Base-by-base conservation (phyloP, 2,888 invertebrate genomes). In the Elysia crispata region DNA sequence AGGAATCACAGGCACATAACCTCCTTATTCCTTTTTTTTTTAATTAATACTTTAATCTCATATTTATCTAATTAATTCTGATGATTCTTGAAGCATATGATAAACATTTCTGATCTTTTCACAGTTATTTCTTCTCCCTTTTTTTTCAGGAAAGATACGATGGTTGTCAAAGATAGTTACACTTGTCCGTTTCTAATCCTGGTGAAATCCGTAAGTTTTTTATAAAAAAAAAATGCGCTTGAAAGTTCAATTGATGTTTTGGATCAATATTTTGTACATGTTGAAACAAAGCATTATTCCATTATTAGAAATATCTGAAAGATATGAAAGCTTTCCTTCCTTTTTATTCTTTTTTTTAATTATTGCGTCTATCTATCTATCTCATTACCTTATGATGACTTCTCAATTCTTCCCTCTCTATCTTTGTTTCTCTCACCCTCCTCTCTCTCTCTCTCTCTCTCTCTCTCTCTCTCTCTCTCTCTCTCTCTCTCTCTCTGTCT, bases 141-240 rank as follows among this genome's bases (percentile, higher is more conserved):
- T 54, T 57, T 31, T 83, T 85, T 33, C 81, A 89, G 89, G 60
- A 85, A 86, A 79, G 86, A 84, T 15, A 84, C 85, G 60, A 82
- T 87, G 30, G 83, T 88, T 1, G 85, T 87, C 13, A 83, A 81
- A 66, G 84, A 88, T 83, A 86, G 86, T 30, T 80, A 82, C 54
- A 77, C 84, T 15, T 86, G 84, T 49, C 85, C 86, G 77, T 87
- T 86, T 69, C 83, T 89, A 11, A 85, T 89, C 11, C 81, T 87
- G 18, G 85, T 89, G 0, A 87, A 86, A 76, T 85, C 87, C 66
- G 89, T 89, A 85, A 85, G 86, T 83, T 41, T 23, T n/a, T n/a
- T n/a, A n/a, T n/a, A n/a, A n/a, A n/a, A n/a, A n/a, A n/a, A n/a
- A n/a, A n/a, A n/a, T n/a, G n/a, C n/a, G n/a, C n/a, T n/a, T n/a